Evolutionary conservation across 2,888 invertebrate genomes (phyloP).

Genomic region (Laspeyria flexula): DNA sequence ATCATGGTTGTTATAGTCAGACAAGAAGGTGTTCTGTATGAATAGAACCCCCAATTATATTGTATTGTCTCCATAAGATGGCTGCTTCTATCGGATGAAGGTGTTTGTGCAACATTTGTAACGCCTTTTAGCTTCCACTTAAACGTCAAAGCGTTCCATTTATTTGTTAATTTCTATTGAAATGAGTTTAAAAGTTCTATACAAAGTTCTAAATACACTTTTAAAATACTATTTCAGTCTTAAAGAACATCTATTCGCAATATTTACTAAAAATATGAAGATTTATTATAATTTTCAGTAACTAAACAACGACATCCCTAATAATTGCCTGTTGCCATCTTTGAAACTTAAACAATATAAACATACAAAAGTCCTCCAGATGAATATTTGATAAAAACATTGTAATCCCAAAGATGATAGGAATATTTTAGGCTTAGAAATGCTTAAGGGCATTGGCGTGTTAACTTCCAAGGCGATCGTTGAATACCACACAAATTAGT

Average conservation of each 20-base stretch:
- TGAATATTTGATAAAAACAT: no score
- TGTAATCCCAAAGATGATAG: neutral
- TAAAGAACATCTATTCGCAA: no score
- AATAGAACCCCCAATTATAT: constrained; percentile 71
- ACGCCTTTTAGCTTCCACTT: constrained; percentile 48
- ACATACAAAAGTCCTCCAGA: no score
- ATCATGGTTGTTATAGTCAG: constrained; percentile 64
- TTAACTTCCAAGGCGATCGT: constrained; percentile 56
- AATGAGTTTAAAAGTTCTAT: no score
- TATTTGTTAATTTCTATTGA: neutral
- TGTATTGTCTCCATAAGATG: constrained; percentile 56
- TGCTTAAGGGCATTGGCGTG: constrained; percentile 47
- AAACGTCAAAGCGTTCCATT: constrained; percentile 22
- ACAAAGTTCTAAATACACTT: no score
- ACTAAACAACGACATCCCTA: no score
- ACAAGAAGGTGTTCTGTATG: constrained; percentile 65
- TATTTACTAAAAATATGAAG: no score
- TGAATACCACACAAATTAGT: constrained; percentile 68
- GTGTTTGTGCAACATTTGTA: constrained; percentile 56
- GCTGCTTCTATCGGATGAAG: constrained; percentile 34
- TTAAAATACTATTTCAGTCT: no score
- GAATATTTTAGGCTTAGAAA: constrained; percentile 9
- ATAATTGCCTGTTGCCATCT: no score
- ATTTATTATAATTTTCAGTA: no score
- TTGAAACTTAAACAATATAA: no score